Evolutionary conservation across 2,888 invertebrate genomes (phyloP), one percentile per base, ranked within the genome.

Genomic region (Drosophila suboccidentalis): DNA sequence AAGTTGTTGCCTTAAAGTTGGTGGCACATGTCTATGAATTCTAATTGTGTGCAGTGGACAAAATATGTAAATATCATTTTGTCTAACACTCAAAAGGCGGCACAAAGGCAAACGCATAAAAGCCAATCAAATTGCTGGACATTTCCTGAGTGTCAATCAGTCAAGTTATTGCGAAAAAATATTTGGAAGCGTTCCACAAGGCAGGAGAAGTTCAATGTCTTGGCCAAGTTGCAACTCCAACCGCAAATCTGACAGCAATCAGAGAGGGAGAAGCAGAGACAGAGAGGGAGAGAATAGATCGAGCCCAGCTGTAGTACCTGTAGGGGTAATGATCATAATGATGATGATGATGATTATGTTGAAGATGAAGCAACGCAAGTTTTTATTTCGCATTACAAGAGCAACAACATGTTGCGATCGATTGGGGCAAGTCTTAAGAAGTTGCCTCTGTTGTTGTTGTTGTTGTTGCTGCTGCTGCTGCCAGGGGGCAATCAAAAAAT

Each of bases 141-240:
- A 90, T 90, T 87, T 87, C 90, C 86, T 90, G 84, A 90, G 90
- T 86, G 86, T 90, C 86, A 86, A 86, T 86, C 86, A 90, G 73
- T 70, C 57, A 60, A 79, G 80, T 64, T 78, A 85, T 85, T 63
- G 66, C 68, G 65, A 66, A 67, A 50, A 51, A 63, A 64, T 59
- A 61, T 63, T 73, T 81, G 74, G 68, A 22, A 65, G 32, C 55
- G 29, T 34, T 38, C 44, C 44, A 19, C 22, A 39, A 46, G 26
- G 26, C 44, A 29, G 10, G 11, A 26, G 53, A 67, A 59, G 76
- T 74, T 73, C 78, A 78, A 78, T 78, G 78, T 63, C 82, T 72
- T 68, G 61, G 65, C 15, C 38, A 57, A 65, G 60, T 67, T 66
- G 58, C 36, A 59, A 46, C 44, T 55, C 32, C 60, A 68, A 61